Conservation (phyloP, 2,888 invertebrate species). For the Plebejus argus region DNA sequence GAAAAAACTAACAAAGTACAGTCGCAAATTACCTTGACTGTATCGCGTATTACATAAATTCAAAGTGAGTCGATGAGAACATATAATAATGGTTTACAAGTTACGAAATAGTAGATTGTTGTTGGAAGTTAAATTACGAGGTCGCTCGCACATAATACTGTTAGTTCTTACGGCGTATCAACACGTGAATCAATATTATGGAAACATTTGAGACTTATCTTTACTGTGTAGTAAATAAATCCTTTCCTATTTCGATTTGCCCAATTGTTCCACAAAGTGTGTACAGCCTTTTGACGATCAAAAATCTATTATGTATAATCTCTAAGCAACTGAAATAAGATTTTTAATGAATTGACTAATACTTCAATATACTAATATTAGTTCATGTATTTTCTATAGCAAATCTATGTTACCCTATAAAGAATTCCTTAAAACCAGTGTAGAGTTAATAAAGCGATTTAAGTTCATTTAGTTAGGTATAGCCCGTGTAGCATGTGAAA, state of each 20-base stretch:
- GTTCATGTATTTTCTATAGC: too few relatives aligned
- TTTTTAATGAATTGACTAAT: too few relatives aligned
- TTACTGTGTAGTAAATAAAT: neutral
- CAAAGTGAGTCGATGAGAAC: slow-evolving; percentile 27
- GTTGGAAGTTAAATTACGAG: slow-evolving; percentile 15
- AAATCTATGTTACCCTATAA: too few relatives aligned
- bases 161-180: slow-evolving; percentile 1
- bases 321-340: too few relatives aligned
- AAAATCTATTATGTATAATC: too few relatives aligned
- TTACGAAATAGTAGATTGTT: slow-evolving; percentile 31
- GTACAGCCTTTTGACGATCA: too few relatives aligned
- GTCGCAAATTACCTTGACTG: neutral
- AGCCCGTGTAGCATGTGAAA: neutral
- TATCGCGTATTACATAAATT: slow-evolving; percentile 19
- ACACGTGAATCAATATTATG: slow-evolving; percentile 22
- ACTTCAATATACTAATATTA: too few relatives aligned
- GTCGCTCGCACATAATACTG: slow-evolving; percentile 6
- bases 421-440: too few relatives aligned
- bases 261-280: too few relatives aligned
- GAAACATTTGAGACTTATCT: neutral
- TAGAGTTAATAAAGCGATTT: too few relatives aligned
- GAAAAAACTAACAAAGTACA: neutral
- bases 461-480: too few relatives aligned
- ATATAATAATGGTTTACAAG: slow-evolving; percentile 29
- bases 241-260: too few relatives aligned